phyloP scores from a whole-genome alignment of 2,113 vertebrate genomes.

The Trachemys scripta region DNA sequence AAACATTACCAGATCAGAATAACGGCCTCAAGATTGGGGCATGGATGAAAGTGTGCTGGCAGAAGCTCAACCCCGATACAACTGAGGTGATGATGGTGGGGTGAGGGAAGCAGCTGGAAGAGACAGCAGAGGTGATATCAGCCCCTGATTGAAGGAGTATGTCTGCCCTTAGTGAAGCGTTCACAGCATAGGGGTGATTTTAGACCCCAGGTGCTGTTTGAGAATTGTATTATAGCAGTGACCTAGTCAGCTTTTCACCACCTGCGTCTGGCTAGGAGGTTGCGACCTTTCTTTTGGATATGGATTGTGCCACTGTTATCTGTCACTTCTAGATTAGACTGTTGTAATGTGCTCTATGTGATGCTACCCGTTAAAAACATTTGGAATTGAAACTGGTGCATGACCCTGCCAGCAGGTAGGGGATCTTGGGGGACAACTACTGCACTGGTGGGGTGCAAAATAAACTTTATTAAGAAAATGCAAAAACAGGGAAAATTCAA shows the following conservation, averaged over 20 bases:
- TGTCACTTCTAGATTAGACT: background rate
- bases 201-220: background rate
- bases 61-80: background rate
- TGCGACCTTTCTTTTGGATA: background rate
- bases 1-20: fast-evolving
- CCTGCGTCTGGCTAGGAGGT: background rate
- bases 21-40: background rate
- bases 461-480: too few species aligned
- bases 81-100: background rate
- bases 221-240: background rate
- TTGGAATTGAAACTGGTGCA: background rate
- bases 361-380: background rate
- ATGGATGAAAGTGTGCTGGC: background rate
- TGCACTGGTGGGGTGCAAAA: too few species aligned
- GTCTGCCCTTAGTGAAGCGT: background rate
- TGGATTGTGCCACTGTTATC: background rate
- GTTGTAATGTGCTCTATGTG: background rate
- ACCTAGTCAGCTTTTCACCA: background rate
- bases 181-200: background rate
- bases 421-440: too few species aligned
- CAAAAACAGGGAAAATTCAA: too few species aligned
- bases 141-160: background rate
- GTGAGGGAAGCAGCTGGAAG: background rate
- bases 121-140: background rate
- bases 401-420: too few species aligned